These are phyloP conservation scores for Cephus spinipes DNA, from an alignment of 2,888 invertebrate species.

Conservation along the genomic window DNA sequence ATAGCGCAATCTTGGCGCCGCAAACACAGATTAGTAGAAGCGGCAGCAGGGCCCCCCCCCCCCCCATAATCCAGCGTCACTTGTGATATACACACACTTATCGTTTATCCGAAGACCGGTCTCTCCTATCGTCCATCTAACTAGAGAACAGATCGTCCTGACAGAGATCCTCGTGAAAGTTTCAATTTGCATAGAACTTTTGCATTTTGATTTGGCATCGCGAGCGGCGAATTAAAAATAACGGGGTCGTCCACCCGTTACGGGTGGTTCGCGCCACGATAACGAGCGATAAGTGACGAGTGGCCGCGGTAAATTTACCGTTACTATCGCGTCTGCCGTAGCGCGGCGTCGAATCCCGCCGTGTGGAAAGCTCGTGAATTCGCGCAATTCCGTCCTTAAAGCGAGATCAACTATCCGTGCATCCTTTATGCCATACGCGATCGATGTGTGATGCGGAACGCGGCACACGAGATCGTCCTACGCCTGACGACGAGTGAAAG, in stretches of 20 bases:
- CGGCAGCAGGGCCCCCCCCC: slow-evolving; percentile 6
- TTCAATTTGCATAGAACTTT: slow-evolving; percentile 24
- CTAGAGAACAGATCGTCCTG: neutral
- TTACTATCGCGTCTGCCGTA: neutral
- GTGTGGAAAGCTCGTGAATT: neutral
- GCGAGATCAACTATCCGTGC: neutral
- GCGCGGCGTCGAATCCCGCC: neutral
- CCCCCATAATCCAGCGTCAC: slow-evolving; percentile 15
- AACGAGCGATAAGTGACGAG: slow-evolving; percentile 28
- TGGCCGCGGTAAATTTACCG: slow-evolving; percentile 9
- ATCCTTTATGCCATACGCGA: neutral
- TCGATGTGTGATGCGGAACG: neutral
- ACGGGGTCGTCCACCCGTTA: slow-evolving; percentile 19
- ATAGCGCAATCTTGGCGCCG: slow-evolving; percentile 28
- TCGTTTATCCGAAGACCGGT: neutral
- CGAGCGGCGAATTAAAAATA: slow-evolving; percentile 28
- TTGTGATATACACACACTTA: neutral
- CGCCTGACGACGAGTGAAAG: neutral
- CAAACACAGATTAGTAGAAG: slow-evolving; percentile 21
- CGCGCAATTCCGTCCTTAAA: neutral
- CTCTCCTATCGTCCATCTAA: neutral
- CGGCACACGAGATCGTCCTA: neutral
- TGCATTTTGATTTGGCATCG: slow-evolving; percentile 33
- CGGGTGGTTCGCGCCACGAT: slow-evolving; percentile 15
- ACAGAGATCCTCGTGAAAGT: neutral